Percentiles rank a stretch among this genome's conserved stretches.
Evolutionary conservation across 2,888 invertebrate species (phyloP).

Genomic region (Enoplolaimus lenunculus): DNA sequence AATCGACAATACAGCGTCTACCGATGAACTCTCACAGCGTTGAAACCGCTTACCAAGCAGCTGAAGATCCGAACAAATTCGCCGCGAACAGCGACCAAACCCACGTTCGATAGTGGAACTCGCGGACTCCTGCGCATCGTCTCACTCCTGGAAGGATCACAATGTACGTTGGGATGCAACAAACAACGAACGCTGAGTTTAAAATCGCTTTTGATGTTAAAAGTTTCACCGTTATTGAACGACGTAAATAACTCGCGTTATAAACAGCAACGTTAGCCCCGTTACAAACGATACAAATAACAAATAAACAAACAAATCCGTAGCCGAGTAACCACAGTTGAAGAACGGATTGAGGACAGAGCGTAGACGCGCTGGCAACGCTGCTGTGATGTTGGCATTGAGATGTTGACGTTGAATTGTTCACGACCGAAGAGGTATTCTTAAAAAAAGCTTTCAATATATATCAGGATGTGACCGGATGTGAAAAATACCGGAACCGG

Average conservation of each 20-base stretch:
- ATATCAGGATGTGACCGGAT: no score
- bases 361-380: no score
- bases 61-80: background rate
- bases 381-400: no score
- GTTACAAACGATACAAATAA: background rate
- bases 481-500: no score
- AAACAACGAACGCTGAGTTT: background rate
- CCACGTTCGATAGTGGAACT: background rate
- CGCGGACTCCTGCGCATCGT: background rate
- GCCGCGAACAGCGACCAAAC: background rate
- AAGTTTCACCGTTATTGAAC: constrained; percentile 1
- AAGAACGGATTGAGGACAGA: no score
- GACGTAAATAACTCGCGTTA: background rate
- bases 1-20: no score
- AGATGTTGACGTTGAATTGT: no score
- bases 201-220: background rate
- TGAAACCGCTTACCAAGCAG: constrained; percentile 4
- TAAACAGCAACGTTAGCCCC: background rate
- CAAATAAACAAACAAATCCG: background rate
- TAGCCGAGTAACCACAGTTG: background rate
- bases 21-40: no score
- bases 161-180: background rate
- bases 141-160: background rate
- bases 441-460: no score
- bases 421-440: no score